Evolutionary conservation across 2,888 invertebrate genomes (phyloP).

Genomic region (Conops quadrifasciatus): DNA sequence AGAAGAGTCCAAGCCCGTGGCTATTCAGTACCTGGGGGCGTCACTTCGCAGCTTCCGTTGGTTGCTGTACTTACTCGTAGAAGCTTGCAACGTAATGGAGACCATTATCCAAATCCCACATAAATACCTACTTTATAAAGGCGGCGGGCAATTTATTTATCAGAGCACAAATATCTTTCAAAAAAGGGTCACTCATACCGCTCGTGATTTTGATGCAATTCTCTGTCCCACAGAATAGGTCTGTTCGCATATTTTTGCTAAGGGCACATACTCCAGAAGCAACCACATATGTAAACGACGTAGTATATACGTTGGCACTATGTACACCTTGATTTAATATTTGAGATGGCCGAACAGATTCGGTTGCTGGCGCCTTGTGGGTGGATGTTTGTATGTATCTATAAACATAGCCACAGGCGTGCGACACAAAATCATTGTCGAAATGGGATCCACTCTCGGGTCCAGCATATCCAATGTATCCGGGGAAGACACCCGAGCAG

Average conservation of each 20-base stretch:
- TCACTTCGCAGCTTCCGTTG: constrained; percentile 63
- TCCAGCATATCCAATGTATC: not conserved
- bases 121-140: constrained; percentile 18
- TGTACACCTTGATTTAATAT: constrained; percentile 50
- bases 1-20: constrained; percentile 65
- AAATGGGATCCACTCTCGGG: not conserved
- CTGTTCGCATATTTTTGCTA: constrained; percentile 22
- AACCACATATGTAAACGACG: constrained; percentile 22
- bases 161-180: constrained; percentile 10
- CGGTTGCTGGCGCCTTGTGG: not conserved
- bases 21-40: constrained; percentile 66
- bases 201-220: constrained; percentile 33
- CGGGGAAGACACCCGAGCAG: no score
- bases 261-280: constrained; percentile 22
- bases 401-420: constrained; percentile 13
- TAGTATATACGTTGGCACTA: constrained; percentile 6
- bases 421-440: constrained; percentile 15
- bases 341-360: constrained; percentile 39
- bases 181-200: constrained; percentile 2
- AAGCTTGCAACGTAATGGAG: constrained; percentile 24
- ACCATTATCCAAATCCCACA: constrained; percentile 20
- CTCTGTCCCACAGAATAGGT: constrained; percentile 29
- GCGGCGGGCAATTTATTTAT: constrained; percentile 6
- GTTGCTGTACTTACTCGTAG: constrained; percentile 53
- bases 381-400: not conserved